Percentiles rank a stretch among this genome's conserved stretches.
phyloP scores from a whole-genome alignment of 2,797 vertebrate species.

The Pipistrellus pygmaeus region DNA sequence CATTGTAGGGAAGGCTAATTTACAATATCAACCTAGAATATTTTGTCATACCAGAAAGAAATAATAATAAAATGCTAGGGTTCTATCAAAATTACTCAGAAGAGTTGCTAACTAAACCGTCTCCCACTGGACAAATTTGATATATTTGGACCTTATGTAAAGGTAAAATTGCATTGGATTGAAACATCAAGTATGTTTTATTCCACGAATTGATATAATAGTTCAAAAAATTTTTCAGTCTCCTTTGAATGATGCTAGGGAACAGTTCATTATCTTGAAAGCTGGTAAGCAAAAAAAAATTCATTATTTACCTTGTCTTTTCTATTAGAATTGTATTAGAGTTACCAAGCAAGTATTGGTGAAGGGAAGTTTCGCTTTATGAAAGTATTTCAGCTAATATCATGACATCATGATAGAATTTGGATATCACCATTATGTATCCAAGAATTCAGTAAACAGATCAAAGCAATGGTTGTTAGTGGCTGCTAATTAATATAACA shows the following conservation, averaged over 20 bases:
- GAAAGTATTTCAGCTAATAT: neutral
- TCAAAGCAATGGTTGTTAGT: neutral
- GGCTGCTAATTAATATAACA: slow-evolving; percentile 23
- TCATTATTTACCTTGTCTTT: neutral
- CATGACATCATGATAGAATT: neutral
- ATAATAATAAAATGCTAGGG: neutral
- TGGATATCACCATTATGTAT: neutral
- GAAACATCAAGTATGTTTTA: neutral
- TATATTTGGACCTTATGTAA: neutral
- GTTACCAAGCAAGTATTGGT: neutral
- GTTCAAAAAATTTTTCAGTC: neutral
- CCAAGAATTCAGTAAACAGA: neutral
- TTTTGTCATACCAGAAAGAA: neutral
- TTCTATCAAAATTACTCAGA: neutral
- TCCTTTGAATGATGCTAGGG: neutral
- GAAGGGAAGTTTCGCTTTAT: neutral
- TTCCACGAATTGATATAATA: neutral
- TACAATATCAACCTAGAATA: neutral
- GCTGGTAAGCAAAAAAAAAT: neutral
- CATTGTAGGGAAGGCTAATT: neutral
- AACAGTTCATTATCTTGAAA: slow-evolving; percentile 35
- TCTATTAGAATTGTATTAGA: neutral
- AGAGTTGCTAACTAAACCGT: neutral
- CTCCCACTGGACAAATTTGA: neutral
- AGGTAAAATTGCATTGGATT: neutral